Evolutionary conservation across 2,797 vertebrate species (phyloP), one percentile per base, ranked within the genome.

Genomic region (Hippoglossus hippoglossus): DNA sequence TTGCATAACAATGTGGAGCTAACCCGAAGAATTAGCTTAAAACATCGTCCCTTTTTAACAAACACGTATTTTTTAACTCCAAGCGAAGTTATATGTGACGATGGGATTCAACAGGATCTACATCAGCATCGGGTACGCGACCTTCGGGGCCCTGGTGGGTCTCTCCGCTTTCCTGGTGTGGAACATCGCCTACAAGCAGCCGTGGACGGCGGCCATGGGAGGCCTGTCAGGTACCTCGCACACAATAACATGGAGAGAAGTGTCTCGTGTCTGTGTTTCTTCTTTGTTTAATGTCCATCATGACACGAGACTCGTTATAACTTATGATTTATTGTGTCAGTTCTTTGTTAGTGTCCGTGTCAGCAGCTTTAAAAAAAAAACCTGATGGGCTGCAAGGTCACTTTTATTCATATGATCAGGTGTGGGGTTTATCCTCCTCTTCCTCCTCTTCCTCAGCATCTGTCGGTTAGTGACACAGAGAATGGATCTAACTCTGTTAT

Each of bases 121-220:
- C 64, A 71, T 97, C 57, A 95, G 96, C 78, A 87, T 96, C 63
- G 94, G 87, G 4, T 98, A 97, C 85, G 93, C 97, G 61, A 92
- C 91, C 1, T 75, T 94, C 31, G 96, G 96, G 2, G 76, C 92
- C n/a, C 25, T 94, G 63, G 80, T 94, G 4, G 97, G 97, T 41
- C 80, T 96, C 34, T 96, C 96, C 46, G 95, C 94, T 73, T 98
- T 98, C 85, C 60, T 97, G 53, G 91, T 94, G 24, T 98, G 96
- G 96, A 97, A 94, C 50, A 84, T 96, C 39, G 94, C 94, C 0
- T 96, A 94, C 82, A 91, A 88, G 55, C 96, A 98, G 83, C 95
- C 96, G 0, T 96, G 93, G 90, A 98, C 96, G 22, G 96, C 96
- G 51, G 95, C 96, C 34, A 96, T 96, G 94, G 97, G 96, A 77